Base-by-base conservation (phyloP, 2,888 invertebrate species). In the Thereva unica region DNA sequence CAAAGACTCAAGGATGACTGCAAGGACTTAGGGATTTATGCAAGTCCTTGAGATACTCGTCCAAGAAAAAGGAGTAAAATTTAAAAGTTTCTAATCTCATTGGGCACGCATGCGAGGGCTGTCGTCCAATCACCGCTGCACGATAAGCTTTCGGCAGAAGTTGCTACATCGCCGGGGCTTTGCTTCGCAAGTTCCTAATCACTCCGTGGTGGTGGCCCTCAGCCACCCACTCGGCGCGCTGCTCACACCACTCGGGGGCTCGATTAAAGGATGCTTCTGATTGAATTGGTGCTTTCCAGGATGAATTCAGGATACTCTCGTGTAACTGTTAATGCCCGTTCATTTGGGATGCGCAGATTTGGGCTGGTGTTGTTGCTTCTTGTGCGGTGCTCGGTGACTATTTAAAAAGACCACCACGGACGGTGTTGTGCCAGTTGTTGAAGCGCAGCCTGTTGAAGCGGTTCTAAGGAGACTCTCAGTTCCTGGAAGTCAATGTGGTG, bases 361-460 rank as follows among this genome's bases (percentile, higher is more conserved):
- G 49, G 34, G n/a, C 3, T 12, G 38, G n/a, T 10, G 9, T 50
- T 50, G 40, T 49, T 40, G 9, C 40, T 38, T 12, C 34, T 50
- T 49, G 49, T 23, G 23, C 10, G 50, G 50, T 61, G n/a, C n/a
- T 34, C 9, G 49, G 61, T 61, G 40, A n/a, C 61, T 61, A 61
- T 61, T 61, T 61, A 61, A 61, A 50, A 34, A 45, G 49, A 10
- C 9, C 10, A 12, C n/a, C 5, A 40, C 23, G 50, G 34, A 41
- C 34, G 42, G 41, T 8, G 12, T 40, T 50, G 49, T 50, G 50
- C 50, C 52, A 67, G 67, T 67, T 64, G 64, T 44, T 64, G 42
- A 67, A 57, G 44, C 56, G 57, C 64, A 64, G 64, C 64, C 57
- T 42, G 40, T 34, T 45, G 52, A 52, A 56, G 52, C 56, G 67